Evolutionary conservation across 1,140 invertebrate genomes (phyloP).

Genomic region (Zaprionus inermis): DNA sequence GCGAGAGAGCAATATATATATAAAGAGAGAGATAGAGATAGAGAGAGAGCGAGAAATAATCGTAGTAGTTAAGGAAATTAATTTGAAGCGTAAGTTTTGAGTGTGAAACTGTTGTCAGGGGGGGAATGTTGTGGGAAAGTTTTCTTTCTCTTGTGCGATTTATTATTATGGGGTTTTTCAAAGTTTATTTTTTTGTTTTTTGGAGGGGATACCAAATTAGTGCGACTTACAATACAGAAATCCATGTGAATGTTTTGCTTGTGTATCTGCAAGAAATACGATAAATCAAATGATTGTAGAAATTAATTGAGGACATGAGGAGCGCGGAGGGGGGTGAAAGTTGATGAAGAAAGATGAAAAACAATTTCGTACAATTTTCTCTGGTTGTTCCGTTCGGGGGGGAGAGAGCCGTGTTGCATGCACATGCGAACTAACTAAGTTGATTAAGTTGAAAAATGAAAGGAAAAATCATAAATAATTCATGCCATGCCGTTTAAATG

Average conservation of each 20-base stretch:
- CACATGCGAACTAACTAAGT: conserved; percentile 20
- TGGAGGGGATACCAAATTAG: conserved; percentile 58
- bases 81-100: conserved; percentile 15
- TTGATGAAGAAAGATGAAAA: neutral
- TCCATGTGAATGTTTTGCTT: conserved; percentile 83
- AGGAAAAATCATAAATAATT: conserved; percentile 75
- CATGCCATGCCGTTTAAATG: conserved; percentile 71
- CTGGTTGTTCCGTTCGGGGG: neutral
- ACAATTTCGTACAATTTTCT: conserved; percentile 1
- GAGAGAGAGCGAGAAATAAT: conserved; percentile 16
- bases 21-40: neutral
- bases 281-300: conserved; percentile 77
- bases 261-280: conserved; percentile 83
- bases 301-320: conserved; percentile 69
- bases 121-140: no score
- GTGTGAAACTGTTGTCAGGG: conserved; percentile 14
- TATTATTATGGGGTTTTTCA: conserved; percentile 31
- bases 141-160: no score
- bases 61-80: conserved; percentile 35
- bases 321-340: conserved; percentile 9
- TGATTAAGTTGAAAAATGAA: conserved; percentile 40
- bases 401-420: conserved; percentile 21
- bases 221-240: conserved; percentile 83
- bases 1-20: conserved; percentile 18
- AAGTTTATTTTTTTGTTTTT: conserved; percentile 40